Evolutionary conservation across 2,888 invertebrate species (phyloP).

Genomic region (Prosopocoilus inquinatus): DNA sequence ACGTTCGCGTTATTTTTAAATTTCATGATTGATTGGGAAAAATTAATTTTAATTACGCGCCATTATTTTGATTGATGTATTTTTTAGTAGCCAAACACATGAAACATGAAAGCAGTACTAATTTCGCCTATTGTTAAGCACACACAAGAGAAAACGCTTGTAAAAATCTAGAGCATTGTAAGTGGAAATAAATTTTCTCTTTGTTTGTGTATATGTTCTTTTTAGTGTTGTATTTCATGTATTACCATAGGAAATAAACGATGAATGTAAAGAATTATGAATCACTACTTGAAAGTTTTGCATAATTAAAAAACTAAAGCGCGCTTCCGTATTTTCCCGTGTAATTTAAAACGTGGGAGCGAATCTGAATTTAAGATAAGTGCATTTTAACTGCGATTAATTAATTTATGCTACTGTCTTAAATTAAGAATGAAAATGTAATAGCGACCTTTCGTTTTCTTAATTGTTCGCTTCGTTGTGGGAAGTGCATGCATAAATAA

Average conservation of each 20-base stretch:
- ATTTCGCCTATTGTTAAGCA: too few relatives aligned
- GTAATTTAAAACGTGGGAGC: background rate
- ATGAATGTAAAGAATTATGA: too few relatives aligned
- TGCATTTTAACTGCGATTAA: constrained; percentile 13
- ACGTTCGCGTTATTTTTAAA: constrained; percentile 13
- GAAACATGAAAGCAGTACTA: background rate
- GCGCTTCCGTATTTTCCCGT: too few relatives aligned
- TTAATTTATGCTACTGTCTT: constrained; percentile 7
- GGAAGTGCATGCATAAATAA: constrained; percentile 17
- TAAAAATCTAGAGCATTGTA: too few relatives aligned
- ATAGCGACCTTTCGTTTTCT: constrained; percentile 18
- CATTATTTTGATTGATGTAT: constrained; percentile 16
- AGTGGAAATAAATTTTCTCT: too few relatives aligned
- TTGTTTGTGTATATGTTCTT: too few relatives aligned
- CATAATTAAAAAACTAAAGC: too few relatives aligned
- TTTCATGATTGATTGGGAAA: constrained; percentile 14
- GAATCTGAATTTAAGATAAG: background rate
- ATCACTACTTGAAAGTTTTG: too few relatives aligned
- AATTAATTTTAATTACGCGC: constrained; percentile 14
- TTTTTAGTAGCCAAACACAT: constrained; percentile 10
- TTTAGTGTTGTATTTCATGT: too few relatives aligned
- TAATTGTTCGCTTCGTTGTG: constrained; percentile 19
- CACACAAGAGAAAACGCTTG: too few relatives aligned
- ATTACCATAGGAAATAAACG: too few relatives aligned
- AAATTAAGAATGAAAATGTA: constrained; percentile 16